Conservation (phyloP, 2,888 invertebrate genomes). For the Apoda limacodes region DNA sequence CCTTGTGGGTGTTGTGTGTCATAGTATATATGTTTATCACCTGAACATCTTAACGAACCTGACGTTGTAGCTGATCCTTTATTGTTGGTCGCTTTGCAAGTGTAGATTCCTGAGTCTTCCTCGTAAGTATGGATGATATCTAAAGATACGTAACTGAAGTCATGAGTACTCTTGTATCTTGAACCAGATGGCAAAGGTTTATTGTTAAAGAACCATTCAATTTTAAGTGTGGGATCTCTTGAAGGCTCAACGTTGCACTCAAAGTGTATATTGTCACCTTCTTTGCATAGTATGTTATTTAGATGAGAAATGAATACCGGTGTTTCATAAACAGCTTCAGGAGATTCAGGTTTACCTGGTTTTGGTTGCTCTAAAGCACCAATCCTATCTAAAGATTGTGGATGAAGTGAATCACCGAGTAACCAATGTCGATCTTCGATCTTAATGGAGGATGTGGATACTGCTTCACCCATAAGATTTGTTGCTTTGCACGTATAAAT, state of each 20-base stretch:
- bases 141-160: slow-evolving; percentile 95
- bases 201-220: slow-evolving; percentile 97
- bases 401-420: slow-evolving; percentile 87
- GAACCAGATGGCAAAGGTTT: slow-evolving; percentile 89
- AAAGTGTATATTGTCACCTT: slow-evolving; percentile 90
- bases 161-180: slow-evolving; percentile 91
- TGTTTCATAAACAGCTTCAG: slow-evolving; percentile 84
- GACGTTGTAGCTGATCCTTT: slow-evolving; percentile 92
- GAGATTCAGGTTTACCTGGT: slow-evolving; percentile 73
- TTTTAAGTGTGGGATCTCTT: slow-evolving; percentile 89
- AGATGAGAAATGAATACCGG: slow-evolving; percentile 92
- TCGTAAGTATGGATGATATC: slow-evolving; percentile 89
- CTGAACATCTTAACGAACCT: slow-evolving; percentile 86
- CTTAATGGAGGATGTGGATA: slow-evolving; percentile 90
- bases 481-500: slow-evolving; percentile 96
- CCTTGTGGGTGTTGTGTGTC: slow-evolving; percentile 98
- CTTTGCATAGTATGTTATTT: slow-evolving; percentile 89
- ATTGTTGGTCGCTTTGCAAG: slow-evolving; percentile 89
- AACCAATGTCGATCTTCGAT: slow-evolving; percentile 91
- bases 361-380: slow-evolving; percentile 87
- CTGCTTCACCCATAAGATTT: slow-evolving; percentile 93
- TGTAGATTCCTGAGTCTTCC: slow-evolving; percentile 93
- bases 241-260: slow-evolving; percentile 94
- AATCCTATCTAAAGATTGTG: slow-evolving; percentile 88
- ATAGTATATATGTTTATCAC: slow-evolving; percentile 81